Evolutionary conservation across 2,888 invertebrate species (phyloP), one percentile per base, ranked within the genome.

Genomic region (Sesia apiformis): DNA sequence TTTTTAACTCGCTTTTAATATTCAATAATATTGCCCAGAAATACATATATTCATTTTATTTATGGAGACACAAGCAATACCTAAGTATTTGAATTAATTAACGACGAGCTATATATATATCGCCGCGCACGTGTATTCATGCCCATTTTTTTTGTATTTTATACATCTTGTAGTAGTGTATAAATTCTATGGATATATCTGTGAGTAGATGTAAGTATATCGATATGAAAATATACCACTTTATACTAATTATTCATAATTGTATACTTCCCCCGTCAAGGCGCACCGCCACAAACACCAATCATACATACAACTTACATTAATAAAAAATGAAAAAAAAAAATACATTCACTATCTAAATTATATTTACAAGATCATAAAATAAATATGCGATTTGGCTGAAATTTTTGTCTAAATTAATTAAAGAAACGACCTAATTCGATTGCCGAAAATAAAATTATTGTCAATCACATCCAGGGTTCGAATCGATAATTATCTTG

Each of bases 321-420:
- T 55, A 23, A 23, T 23, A 23, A 2, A 23, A 23, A 23, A 23
- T 23, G n/a, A n/a, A n/a, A n/a, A 57, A 56, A 61, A 49, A 76
- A 70, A 70, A 71, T 75, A 76, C 74, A 84, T 86, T 84, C 70
- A 77, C 87, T 87, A 85, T 81, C 85, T 87, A 87, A 67, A 59
- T 71, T 72, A 66, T 86, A 88, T 87, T 78, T 83, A 85, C 81
- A 84, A 78, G 72, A 78, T 76, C 75, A 77, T 77, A 73, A 58
- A 74, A 77, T 77, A 78, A 84, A 87, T 86, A 85, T 79, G 83
- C 78, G 79, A 82, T 85, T 86, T 85, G 84, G 83, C 81, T 78
- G 83, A 68, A 55, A 52, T 49, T 55, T 59, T 55, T 61, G 53
- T 40, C 63, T 66, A 60, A 60, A 63, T 61, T 64, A 65, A 61